phyloP scores from a whole-genome alignment of 2,797 vertebrate genomes.

The Acanthurus tractus region DNA sequence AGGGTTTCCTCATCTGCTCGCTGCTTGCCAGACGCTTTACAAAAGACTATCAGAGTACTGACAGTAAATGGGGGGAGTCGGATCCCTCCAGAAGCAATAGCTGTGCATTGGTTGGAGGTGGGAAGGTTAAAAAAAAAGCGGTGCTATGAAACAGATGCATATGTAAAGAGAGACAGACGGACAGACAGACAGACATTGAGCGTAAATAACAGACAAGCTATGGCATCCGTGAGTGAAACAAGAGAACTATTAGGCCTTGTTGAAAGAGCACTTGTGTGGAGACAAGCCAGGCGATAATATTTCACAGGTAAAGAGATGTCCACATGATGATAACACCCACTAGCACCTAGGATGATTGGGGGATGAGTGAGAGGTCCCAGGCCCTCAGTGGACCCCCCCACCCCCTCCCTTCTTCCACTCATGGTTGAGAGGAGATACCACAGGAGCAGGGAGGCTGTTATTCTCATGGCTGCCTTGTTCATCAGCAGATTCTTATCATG shows the following conservation, averaged over 20 bases:
- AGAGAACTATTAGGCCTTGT: constrained; percentile 66
- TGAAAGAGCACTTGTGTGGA: constrained; percentile 68
- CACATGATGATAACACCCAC: constrained; percentile 59
- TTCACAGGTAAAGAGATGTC: constrained; percentile 80
- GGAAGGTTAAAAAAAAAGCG: not conserved
- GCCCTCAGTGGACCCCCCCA: constrained; percentile 17
- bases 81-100: constrained; percentile 41
- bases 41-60: constrained; percentile 90
- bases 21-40: constrained; percentile 68
- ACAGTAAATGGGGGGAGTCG: constrained; percentile 82
- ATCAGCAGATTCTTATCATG: constrained; percentile 81
- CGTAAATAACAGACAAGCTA: constrained; percentile 77
- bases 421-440: constrained; percentile 75
- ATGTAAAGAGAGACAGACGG: constrained; percentile 36
- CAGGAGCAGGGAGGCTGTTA: constrained; percentile 79
- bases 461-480: constrained; percentile 71
- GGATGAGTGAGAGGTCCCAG: constrained; percentile 80
- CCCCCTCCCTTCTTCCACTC: constrained; percentile 16
- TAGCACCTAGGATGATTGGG: constrained; percentile 72
- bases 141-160: constrained; percentile 39
- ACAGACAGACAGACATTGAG: constrained; percentile 40
- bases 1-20: constrained; percentile 87
- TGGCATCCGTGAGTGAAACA: constrained; percentile 65
- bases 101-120: constrained; percentile 11
- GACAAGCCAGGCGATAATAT: constrained; percentile 74